Evolutionary conservation across 2,113 vertebrate genomes (phyloP), one percentile per base, ranked within the genome.

Genomic region (Nothobranchius kuhntae): DNA sequence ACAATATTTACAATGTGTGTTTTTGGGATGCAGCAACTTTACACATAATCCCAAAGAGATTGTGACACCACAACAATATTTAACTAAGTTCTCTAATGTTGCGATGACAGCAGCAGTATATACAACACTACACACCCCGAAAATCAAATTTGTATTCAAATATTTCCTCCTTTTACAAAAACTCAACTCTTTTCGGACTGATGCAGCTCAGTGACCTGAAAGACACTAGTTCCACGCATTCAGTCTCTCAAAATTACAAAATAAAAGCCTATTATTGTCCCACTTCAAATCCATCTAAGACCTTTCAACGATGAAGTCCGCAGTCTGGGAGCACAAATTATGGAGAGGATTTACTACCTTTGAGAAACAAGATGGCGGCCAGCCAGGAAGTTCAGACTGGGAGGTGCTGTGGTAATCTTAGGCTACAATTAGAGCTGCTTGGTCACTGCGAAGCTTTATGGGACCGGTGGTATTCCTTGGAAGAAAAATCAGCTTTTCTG

Each of bases 361-460:
- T 2, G 15, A 57, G 71, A 73, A 77, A 75, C 59, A 82, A 74
- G 64, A 81, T 77, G 80, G 70, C 77, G 1, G 21, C 48, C 74
- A 66, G 66, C 83, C 76, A 78, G 69, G 61, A 66, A 0, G 35
- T 51, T 30, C 13, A 47, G 62, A 75, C 68, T 73, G 77, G 81
- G 75, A 71, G 84, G 81, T 76, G 67, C 78, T 45, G 60, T 2
- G 44, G 71, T 73, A 55, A 68, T 61, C 73, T 75, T 40, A 76
- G 72, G 47, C 73, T 75, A 68, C 72, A 89, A 89, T 89, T 88
- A 90, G 36, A 2, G 66, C 74, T 80, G 71, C 77, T 80, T 77
- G 83, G 77, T 61, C 65, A 79, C 61, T 82, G 76, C 55, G 63
- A 35, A 40, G 30, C 63, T 52, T 82, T 73, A 78, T 58, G 57